Percentiles rank a stretch among this genome's conserved stretches.
Conservation (phyloP, 2,113 vertebrate species). For the Macrotus californicus region DNA sequence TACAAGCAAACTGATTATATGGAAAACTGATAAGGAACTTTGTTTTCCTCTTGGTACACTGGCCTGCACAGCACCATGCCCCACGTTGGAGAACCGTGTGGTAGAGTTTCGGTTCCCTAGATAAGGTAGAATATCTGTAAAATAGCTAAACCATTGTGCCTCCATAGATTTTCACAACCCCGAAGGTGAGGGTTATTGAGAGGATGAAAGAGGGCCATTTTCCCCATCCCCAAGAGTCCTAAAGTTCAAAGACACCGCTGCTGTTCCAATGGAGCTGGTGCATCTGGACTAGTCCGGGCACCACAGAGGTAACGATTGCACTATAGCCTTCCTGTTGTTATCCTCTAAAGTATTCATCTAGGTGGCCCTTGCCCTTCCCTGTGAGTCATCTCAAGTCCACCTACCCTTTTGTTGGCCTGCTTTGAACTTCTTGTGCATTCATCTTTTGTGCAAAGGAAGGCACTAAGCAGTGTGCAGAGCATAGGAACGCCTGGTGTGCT, state of each 20-base stretch:
- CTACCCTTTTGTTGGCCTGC: slow-evolving; percentile 19
- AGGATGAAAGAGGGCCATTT: not conserved
- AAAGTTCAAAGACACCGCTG: slow-evolving; percentile 48
- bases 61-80: not conserved
- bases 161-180: not conserved
- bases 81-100: slow-evolving; percentile 14
- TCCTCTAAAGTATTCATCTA: not conserved
- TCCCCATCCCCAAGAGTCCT: not conserved
- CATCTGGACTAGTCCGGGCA: not conserved
- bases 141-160: not conserved
- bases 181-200: not conserved
- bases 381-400: slow-evolving; percentile 36
- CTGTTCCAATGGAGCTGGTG: not conserved
- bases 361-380: slow-evolving; percentile 7
- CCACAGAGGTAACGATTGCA: not conserved
- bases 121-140: slow-evolving; percentile 21
- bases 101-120: slow-evolving; percentile 23
- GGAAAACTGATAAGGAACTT: slow-evolving; percentile 52
- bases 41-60: slow-evolving; percentile 48
- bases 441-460: not conserved
- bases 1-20: slow-evolving; percentile 43
- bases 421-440: slow-evolving; percentile 35
- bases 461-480: not conserved
- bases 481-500: not conserved
- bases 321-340: not conserved